These are phyloP conservation scores for Microcebus tavaratra DNA, from an alignment of 2,113 vertebrate species.

Conservation along the genomic window DNA sequence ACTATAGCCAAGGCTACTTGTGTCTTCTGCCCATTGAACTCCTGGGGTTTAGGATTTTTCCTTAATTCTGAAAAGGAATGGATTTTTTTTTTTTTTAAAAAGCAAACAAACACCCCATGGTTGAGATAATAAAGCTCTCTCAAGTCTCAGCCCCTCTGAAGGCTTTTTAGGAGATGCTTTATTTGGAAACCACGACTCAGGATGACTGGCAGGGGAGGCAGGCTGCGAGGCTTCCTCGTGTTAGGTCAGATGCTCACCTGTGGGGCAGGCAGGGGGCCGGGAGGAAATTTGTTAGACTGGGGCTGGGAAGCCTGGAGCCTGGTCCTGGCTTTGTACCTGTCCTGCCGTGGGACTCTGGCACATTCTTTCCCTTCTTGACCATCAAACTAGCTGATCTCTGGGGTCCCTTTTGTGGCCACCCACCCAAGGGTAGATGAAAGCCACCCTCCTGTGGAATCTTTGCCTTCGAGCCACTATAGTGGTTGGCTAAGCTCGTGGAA, in stretches of 20 bases:
- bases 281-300: no score
- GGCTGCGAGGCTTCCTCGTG: not conserved
- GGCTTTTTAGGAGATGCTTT: not conserved
- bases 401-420: not conserved
- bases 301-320: not conserved
- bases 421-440: not conserved
- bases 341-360: not conserved
- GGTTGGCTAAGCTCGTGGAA: not conserved
- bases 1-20: not conserved
- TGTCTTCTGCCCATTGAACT: not conserved
- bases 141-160: not conserved
- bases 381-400: not conserved
- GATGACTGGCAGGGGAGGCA: not conserved
- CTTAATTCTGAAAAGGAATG: slow-evolving; percentile 32
- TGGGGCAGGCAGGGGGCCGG: not conserved
- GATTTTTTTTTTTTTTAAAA: not conserved
- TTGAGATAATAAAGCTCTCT: not conserved
- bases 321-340: not conserved
- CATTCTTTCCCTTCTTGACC: not conserved
- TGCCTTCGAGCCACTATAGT: not conserved
- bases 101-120: no score
- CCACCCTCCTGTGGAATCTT: not conserved
- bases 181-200: not conserved
- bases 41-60: not conserved
- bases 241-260: accelerated